phyloP scores from a whole-genome alignment of 2,113 vertebrate species.

The Notothenia rossii region DNA sequence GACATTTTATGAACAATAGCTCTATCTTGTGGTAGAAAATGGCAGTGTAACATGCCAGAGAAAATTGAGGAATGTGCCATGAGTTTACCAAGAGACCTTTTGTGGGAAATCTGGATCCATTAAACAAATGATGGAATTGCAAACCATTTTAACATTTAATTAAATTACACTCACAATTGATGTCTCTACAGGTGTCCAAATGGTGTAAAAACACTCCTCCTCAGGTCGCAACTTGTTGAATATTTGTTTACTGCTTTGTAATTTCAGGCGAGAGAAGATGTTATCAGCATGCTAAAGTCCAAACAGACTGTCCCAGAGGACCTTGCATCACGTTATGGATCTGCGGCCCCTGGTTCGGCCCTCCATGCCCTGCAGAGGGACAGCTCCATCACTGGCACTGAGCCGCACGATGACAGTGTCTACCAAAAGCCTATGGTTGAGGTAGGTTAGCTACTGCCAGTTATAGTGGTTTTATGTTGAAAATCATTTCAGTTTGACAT shows the following conservation, averaged over 20 bases:
- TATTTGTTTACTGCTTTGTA: constrained; percentile 11
- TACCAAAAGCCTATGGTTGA: constrained; percentile 95
- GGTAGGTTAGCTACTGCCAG: constrained; percentile 77
- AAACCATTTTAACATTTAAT: too few relatives aligned
- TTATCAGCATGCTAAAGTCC: constrained; percentile 93
- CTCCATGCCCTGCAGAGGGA: constrained; percentile 93
- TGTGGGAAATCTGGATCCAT: background rate
- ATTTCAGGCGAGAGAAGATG: constrained; percentile 93
- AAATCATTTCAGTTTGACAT: background rate
- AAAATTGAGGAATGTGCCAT: background rate
- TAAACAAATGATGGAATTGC: background rate
- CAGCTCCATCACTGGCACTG: constrained; percentile 84
- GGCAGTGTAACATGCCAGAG: constrained; percentile 12
- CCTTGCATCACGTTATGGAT: constrained; percentile 91
- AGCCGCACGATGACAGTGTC: constrained; percentile 86
- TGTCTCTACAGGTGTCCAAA: background rate
- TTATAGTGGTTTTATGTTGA: background rate
- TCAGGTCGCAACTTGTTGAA: background rate
- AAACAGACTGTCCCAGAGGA: constrained; percentile 87
- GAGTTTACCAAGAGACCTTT: too few relatives aligned
- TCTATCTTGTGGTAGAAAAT: constrained; percentile 68
- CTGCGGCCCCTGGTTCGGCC: constrained; percentile 86
- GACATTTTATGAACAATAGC: constrained; percentile 53
- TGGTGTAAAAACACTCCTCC: background rate
- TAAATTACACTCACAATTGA: too few relatives aligned